These are phyloP conservation scores for Dinoponera quadriceps DNA, from an alignment of 1,140 invertebrate species.

Conservation along the genomic window DNA sequence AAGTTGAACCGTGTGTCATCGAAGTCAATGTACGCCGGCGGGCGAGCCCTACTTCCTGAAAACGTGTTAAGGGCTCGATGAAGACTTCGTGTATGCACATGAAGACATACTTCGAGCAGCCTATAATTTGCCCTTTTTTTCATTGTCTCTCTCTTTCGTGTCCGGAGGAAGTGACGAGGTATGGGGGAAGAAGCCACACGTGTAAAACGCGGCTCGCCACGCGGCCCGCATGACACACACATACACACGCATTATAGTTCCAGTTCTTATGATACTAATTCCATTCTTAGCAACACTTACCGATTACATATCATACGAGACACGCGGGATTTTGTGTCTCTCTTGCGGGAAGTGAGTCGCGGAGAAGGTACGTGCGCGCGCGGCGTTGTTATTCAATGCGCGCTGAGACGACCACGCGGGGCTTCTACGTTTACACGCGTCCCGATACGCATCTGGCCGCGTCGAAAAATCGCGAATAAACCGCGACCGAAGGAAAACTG, in stretches of 20 bases:
- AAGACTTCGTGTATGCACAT: slow-evolving; percentile 29
- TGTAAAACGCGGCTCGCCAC: slow-evolving; percentile 20
- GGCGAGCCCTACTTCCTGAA: slow-evolving; percentile 38
- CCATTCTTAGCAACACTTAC: slow-evolving; percentile 38
- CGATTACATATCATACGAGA: slow-evolving; percentile 56
- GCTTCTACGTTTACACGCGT: neutral
- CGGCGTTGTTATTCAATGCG: slow-evolving; percentile 36
- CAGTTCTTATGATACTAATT: slow-evolving; percentile 42
- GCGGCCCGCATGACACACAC: too few species aligned
- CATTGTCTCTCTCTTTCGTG: slow-evolving; percentile 34
- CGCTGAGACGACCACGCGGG: neutral
- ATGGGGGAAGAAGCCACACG: neutral
- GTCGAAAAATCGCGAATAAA: slow-evolving; percentile 7
- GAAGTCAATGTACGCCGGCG: slow-evolving; percentile 21
- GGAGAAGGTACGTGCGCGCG: neutral
- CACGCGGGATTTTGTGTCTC: slow-evolving; percentile 62
- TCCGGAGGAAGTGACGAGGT: slow-evolving; percentile 45
- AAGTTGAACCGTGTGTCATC: slow-evolving; percentile 1
- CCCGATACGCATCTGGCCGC: slow-evolving; percentile 32
- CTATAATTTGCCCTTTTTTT: slow-evolving; percentile 49
- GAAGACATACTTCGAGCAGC: slow-evolving; percentile 24
- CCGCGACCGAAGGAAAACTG: slow-evolving; percentile 18
- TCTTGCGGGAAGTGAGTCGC: slow-evolving; percentile 16
- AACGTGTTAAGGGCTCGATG: slow-evolving; percentile 33
- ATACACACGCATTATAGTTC: neutral